Base-by-base conservation (phyloP, 2,113 vertebrate species). In the Chroicocephalus ridibundus region DNA sequence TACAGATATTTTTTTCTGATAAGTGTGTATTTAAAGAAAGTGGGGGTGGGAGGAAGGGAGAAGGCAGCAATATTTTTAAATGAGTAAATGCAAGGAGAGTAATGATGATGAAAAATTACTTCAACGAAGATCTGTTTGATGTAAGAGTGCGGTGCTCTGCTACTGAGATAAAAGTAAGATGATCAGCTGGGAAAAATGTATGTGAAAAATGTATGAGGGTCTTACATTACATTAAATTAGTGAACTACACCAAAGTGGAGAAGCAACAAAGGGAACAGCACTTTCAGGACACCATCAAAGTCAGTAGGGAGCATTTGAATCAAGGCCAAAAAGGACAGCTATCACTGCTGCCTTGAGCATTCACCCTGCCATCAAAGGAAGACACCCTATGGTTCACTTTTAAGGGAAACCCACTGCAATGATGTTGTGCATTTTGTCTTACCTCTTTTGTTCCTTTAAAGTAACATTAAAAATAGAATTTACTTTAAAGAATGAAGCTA, bases 11-110 rank as follows among this genome's bases (percentile, higher is more conserved):
- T 72, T 71, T 90, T 32, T 40, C 49, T 80, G 14, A 2, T 51
- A 82, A 72, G 13, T 27, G 18, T 61, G 8, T 34, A 64, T 78
- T 75, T 82, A 71, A 75, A 61, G 11, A 32, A 88, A n/a, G 12
- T 11, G 15, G 5, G 9, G 7, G 9, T 0, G 9, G 4, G 4
- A 1, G 1, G 20, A 60, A 38, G 14, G 17, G 29, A 85, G 12
- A 62, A 76, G 29, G 13, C 7, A 38, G 13, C 7, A 38, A 24
- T 74, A 32, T 49, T 55, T 92, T 83, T 14, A 46, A 86, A 72
- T 40, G 11, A 64, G 9, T 57, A 72, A 78, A 55, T 62, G 22
- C 38, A 82, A 87, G 34, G 34, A 49, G 34, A 76, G 22, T 57
- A 88, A 60, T 70, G 44, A 51, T 60, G 69, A 76, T 79, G 78